Conservation (phyloP, 2,888 invertebrate species). For the Monopis laevigella region DNA sequence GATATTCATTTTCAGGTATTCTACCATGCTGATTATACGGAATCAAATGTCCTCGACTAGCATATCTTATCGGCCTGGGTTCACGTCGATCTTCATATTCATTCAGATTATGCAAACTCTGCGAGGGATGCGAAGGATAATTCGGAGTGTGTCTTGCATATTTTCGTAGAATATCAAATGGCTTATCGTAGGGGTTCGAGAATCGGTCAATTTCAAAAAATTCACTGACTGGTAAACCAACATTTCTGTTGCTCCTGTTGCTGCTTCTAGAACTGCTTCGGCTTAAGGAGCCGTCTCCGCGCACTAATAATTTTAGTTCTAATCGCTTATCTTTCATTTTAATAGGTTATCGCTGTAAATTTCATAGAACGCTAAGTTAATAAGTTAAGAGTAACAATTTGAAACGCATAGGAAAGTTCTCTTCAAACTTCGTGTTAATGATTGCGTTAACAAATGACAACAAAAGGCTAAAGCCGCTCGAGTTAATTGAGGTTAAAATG, state of each 20-base stretch:
- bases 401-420: no score
- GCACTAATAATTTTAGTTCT: conserved; percentile 56
- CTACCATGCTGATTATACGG: background rate
- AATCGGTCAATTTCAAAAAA: conserved; percentile 55
- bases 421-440: no score
- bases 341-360: conserved; percentile 9
- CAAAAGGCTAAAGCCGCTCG: no score
- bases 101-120: conserved; percentile 48
- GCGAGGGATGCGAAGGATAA: conserved; percentile 45
- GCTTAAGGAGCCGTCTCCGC: conserved; percentile 53
- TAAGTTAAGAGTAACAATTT: no score
- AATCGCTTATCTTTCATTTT: conserved; percentile 59
- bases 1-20: conserved; percentile 7
- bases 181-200: conserved; percentile 44
- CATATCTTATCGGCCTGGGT: background rate
- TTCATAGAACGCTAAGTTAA: no score
- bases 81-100: conserved; percentile 34
- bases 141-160: conserved; percentile 38
- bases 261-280: conserved; percentile 50
- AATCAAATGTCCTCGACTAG: background rate
- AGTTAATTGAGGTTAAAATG: conserved; percentile 51
- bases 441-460: no score
- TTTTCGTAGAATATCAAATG: conserved; percentile 49
- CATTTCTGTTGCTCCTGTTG: conserved; percentile 46
- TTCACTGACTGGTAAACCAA: conserved; percentile 45